Evolutionary conservation across 2,888 invertebrate species (phyloP), one percentile per base, ranked within the genome.

Genomic region (Shargacucullia verbasci): DNA sequence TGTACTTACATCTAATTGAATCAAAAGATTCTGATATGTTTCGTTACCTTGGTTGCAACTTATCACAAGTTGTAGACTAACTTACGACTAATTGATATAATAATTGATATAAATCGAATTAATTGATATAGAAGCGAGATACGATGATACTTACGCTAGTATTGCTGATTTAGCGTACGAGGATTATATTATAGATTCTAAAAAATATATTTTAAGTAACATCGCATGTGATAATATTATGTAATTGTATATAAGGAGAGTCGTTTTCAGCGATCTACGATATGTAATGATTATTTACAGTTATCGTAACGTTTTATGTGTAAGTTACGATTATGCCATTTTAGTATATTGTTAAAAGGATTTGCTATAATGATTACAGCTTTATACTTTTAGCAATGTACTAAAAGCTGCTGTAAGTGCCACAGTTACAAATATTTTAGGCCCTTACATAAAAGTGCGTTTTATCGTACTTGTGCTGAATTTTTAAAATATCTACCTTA

Each of bases 11-110:
- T 27, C 93, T 95, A 95, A 85, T 82, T 95, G 95, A 95, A 95
- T 94, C 95, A 95, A 92, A 88, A 93, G 95, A 95, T 94, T 95
- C 95, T 95, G 95, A 95, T 95, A 95, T 95, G 95, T 95, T 94
- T 95, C 94, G 95, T 95, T 95, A 95, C 95, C 95, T 95, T 95
- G 95, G 95, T 95, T 95, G 95, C 94, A 94, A 94, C 94, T 92
- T 93, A 94, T 94, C 94, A 94, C 94, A 29, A 29, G 94, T 93
- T 94, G 94, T 83, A 80, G 10, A 33, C 67, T 72, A 66, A 55
- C 55, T 58, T 55, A 76, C 55, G 65, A 70, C 85, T 89, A 86
- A 87, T 89, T 89, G 86, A 85, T 87, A 83, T 81, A 54, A 70
- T 69, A 76, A 72, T 78, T 63, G 61, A 76, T 70, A 81, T 64